These are phyloP conservation scores for Marmota monax DNA, from an alignment of 2,113 vertebrate genomes.

Conservation along the genomic window DNA sequence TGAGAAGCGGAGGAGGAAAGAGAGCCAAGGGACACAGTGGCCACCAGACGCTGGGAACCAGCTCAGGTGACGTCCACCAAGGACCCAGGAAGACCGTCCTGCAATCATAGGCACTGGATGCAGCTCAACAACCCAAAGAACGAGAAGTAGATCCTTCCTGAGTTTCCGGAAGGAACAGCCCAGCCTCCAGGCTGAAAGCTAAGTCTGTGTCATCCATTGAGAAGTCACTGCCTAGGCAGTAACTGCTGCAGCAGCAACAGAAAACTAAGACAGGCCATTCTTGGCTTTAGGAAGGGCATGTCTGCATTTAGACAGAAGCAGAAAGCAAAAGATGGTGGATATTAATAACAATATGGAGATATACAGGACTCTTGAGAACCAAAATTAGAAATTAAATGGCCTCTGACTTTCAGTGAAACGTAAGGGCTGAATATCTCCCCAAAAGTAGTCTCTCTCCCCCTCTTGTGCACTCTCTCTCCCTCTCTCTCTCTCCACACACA, in stretches of 20 bases:
- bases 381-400: constrained; percentile 1
- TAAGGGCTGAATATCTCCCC: background rate
- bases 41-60: background rate
- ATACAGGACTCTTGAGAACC: background rate
- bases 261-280: background rate
- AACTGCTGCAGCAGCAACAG: background rate
- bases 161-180: background rate
- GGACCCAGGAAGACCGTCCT: background rate
- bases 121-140: background rate
- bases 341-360: background rate
- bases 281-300: background rate
- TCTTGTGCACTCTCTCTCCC: no score
- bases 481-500: no score
- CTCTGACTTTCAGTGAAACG: background rate
- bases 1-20: background rate
- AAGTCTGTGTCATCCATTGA: background rate
- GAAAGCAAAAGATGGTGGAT: background rate
- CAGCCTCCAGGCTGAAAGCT: no score
- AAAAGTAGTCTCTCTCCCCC: no score
- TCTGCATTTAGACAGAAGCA: background rate
- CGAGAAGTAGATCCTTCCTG: background rate
- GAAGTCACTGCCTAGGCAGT: background rate
- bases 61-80: background rate
- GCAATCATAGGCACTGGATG: background rate
- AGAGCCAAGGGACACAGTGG: background rate